phyloP scores from a whole-genome alignment of 2,888 invertebrate genomes.

The Tachina fera region DNA sequence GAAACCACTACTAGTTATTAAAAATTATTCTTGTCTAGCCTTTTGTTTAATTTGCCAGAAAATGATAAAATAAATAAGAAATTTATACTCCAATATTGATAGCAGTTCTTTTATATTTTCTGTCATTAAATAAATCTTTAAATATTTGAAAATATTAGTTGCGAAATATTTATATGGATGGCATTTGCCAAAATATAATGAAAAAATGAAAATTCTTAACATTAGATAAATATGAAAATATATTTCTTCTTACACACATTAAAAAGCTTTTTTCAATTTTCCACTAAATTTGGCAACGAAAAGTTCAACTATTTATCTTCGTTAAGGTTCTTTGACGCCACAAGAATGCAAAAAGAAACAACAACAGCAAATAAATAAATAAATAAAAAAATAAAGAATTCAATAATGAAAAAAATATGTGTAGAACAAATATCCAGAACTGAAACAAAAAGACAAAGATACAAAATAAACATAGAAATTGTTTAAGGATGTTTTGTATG shows the following conservation, averaged over 20 bases:
- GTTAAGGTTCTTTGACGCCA: constrained; percentile 75
- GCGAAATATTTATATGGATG: constrained; percentile 14
- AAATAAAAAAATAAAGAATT: background rate
- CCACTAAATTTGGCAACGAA: constrained; percentile 81
- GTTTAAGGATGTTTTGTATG: background rate
- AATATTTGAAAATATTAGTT: constrained; percentile 51
- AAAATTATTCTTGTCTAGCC: background rate
- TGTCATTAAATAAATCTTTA: constrained; percentile 30
- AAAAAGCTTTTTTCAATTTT: constrained; percentile 81
- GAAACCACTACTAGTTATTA: background rate
- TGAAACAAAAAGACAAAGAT: constrained; percentile 28
- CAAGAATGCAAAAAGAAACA: constrained; percentile 61
- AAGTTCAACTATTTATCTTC: constrained; percentile 79
- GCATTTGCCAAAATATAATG: constrained; percentile 57
- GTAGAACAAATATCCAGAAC: constrained; percentile 41
- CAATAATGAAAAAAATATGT: constrained; percentile 15
- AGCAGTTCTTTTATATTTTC: background rate
- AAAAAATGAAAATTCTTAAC: constrained; percentile 61
- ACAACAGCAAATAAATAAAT: constrained; percentile 34
- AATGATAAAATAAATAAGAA: constrained; percentile 16
- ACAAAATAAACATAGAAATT: constrained; percentile 34
- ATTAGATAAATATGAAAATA: constrained; percentile 70
- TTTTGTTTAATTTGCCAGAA: constrained; percentile 24
- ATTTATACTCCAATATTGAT: background rate
- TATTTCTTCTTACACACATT: constrained; percentile 71